Percentiles rank a stretch among this genome's conserved stretches.
Conservation (phyloP, 1,140 invertebrate species). For the Elysia chlorotica region DNA sequence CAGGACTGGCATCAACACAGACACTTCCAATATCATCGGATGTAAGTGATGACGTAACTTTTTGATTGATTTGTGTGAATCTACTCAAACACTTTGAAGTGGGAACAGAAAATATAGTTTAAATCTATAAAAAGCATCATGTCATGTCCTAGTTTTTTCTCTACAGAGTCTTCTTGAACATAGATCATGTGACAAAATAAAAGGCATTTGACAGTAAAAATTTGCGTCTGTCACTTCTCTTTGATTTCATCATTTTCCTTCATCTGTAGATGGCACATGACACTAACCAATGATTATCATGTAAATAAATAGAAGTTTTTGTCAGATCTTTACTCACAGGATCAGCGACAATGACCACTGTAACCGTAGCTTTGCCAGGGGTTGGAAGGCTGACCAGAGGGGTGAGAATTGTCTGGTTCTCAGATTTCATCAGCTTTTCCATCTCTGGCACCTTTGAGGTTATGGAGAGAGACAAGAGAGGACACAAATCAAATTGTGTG, state of each 20-base stretch:
- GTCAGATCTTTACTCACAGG: slow-evolving; percentile 64
- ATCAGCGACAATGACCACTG: slow-evolving; percentile 94
- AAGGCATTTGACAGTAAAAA: neutral
- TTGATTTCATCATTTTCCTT: neutral
- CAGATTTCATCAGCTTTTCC: slow-evolving; percentile 67
- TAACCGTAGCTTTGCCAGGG: slow-evolving; percentile 93
- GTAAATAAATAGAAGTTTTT: neutral
- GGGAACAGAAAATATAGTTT: no score
- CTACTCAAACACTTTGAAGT: no score
- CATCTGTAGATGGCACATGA: neutral
- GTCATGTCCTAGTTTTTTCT: neutral
- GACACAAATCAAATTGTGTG: no score
- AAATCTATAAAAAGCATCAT: no score
- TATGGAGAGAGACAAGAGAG: no score
- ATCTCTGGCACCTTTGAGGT: slow-evolving; percentile 10
- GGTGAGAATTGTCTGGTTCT: slow-evolving; percentile 80
- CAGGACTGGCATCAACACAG: no score
- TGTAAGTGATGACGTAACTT: no score
- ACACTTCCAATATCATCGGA: no score
- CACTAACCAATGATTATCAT: neutral
- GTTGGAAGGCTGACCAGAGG: slow-evolving; percentile 89
- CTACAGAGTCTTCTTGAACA: neutral
- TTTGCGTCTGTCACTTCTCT: neutral
- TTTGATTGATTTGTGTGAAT: no score
- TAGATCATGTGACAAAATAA: neutral